Conservation (phyloP, 2,888 invertebrate genomes). For the Melieria picta region DNA sequence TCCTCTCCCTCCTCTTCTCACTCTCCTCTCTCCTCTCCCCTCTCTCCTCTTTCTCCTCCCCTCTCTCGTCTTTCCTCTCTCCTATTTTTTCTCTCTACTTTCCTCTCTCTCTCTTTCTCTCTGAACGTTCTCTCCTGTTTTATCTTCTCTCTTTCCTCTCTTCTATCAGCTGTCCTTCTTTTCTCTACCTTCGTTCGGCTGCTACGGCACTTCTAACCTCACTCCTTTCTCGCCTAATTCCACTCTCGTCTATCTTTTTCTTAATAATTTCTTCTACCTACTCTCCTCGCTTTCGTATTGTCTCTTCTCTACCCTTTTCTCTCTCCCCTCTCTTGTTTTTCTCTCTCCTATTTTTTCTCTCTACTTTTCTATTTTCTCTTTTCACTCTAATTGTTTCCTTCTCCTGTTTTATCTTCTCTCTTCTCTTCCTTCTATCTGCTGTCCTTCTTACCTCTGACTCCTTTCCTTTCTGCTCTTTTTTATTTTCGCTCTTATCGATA, state of each 20-base stretch:
- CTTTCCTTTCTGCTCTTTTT: too few species aligned
- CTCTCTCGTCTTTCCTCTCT: not conserved
- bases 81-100: not conserved
- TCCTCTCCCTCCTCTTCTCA: not conserved
- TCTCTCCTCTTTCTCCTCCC: not conserved
- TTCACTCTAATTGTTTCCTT: too few species aligned
- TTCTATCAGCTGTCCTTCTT: not conserved
- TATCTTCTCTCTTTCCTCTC: not conserved
- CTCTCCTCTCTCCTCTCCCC: not conserved
- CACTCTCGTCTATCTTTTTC: not conserved
- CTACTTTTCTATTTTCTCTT: not conserved
- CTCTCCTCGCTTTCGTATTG: not conserved
- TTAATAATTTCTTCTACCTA: not conserved
- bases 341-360: not conserved
- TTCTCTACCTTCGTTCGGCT: not conserved
- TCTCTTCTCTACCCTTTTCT: not conserved
- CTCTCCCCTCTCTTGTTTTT: not conserved
- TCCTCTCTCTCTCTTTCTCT: not conserved
- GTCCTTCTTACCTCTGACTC: too few species aligned
- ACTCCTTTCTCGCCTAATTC: not conserved
- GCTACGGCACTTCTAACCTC: not conserved
- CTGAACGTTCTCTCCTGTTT: not conserved
- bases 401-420: too few species aligned
- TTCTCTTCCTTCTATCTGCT: too few species aligned
- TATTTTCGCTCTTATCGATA: too few species aligned